These are phyloP conservation scores for Dendroctonus valens DNA, from an alignment of 1,140 invertebrate genomes.

Conservation along the genomic window DNA sequence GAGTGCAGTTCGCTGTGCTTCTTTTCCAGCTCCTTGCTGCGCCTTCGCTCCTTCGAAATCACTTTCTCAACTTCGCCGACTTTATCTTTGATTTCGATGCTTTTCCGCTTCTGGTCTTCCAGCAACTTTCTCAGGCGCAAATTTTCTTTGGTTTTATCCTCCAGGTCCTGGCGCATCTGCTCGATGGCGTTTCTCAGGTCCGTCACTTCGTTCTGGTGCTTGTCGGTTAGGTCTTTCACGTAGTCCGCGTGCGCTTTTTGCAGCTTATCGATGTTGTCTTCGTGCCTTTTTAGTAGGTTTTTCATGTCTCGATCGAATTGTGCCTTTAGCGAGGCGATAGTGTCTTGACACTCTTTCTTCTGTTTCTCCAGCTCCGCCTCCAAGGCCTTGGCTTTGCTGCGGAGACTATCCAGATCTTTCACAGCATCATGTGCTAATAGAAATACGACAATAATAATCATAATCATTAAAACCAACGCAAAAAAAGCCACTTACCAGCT, in stretches of 20 bases:
- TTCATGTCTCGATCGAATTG: slow-evolving; percentile 39
- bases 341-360: slow-evolving; percentile 39
- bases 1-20: slow-evolving; percentile 20
- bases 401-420: background rate
- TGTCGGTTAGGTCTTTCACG: slow-evolving; percentile 30
- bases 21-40: slow-evolving; percentile 27
- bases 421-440: no score
- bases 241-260: slow-evolving; percentile 38
- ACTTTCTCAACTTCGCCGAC: slow-evolving; percentile 30
- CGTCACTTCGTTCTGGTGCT: slow-evolving; percentile 36
- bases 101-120: slow-evolving; percentile 31
- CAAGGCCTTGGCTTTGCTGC: slow-evolving; percentile 4
- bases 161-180: slow-evolving; percentile 19
- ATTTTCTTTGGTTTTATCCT: slow-evolving; percentile 8
- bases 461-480: background rate
- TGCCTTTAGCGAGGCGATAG: slow-evolving; percentile 34
- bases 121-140: slow-evolving; percentile 23
- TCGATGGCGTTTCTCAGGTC: slow-evolving; percentile 32
- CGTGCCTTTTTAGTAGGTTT: slow-evolving; percentile 36
- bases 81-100: slow-evolving; percentile 34
- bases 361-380: slow-evolving; percentile 32
- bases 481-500: slow-evolving; percentile 7
- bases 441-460: no score
- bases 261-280: slow-evolving; percentile 37
- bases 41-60: slow-evolving; percentile 22